phyloP scores from a whole-genome alignment of 2,888 invertebrate genomes.

The Drosophila barbarae region DNA sequence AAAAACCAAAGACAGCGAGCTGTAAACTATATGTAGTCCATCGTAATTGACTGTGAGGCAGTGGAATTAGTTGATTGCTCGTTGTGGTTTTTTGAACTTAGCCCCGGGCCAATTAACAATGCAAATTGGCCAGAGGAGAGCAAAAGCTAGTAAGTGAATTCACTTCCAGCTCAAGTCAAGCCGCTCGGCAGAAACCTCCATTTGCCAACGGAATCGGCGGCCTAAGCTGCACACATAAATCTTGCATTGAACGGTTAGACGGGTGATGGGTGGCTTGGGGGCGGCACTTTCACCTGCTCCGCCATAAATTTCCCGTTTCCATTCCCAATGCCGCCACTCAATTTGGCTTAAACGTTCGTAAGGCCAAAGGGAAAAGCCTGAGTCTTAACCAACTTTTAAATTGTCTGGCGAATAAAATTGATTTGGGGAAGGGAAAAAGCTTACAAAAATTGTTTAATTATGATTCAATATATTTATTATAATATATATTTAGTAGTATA shows the following conservation, averaged over 20 bases:
- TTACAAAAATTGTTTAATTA: neutral
- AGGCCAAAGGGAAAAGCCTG: constrained; percentile 13
- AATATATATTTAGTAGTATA: neutral
- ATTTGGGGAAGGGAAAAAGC: neutral
- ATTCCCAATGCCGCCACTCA: constrained; percentile 49
- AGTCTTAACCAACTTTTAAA: neutral
- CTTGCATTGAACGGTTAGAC: constrained; percentile 20
- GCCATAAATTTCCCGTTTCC: constrained; percentile 59
- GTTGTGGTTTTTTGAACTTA: constrained; percentile 44
- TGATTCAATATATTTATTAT: too few species aligned
- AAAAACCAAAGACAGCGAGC: constrained; percentile 9
- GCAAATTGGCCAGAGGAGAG: constrained; percentile 24
- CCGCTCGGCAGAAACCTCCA: constrained; percentile 3
- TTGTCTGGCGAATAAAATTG: neutral
- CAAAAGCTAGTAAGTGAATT: constrained; percentile 28
- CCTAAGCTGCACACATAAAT: constrained; percentile 55
- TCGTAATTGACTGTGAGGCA: constrained; percentile 25
- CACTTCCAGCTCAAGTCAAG: constrained; percentile 12
- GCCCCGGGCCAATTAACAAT: constrained; percentile 49
- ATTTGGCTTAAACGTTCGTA: constrained; percentile 55
- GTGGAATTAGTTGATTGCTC: constrained; percentile 47
- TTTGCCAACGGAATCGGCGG: constrained; percentile 26
- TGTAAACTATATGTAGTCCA: constrained; percentile 15
- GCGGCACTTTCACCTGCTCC: constrained; percentile 62
- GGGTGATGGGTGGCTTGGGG: constrained; percentile 15